Evolutionary conservation across 2,888 invertebrate genomes (phyloP), one percentile per base, ranked within the genome.

Genomic region (Helicoverpa assulta): DNA sequence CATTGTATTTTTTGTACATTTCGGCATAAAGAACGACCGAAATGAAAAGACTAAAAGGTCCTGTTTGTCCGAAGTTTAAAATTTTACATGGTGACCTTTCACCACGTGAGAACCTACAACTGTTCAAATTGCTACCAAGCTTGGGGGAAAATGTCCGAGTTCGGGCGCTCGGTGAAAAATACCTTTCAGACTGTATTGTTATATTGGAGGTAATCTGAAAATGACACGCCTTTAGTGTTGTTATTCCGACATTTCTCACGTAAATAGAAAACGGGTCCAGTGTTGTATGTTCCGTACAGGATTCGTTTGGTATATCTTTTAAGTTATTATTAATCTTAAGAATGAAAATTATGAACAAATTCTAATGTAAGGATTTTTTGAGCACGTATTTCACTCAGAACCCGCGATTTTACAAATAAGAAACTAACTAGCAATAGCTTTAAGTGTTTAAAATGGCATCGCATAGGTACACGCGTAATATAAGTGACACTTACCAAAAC

Each of bases 391-490:
- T 79, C 90, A 93, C 94, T 94, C 94, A 93, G 90, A 91, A 90
- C 89, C 87, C 84, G 86, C 70, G 78, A 66, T 67, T 58, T 79
- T 81, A 72, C 73, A 68, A 75, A 85, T 84, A 87, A 83, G 79
- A 78, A 82, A 83, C 60, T 69, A 75, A 73, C 58, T 90, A 89
- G 88, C 82, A 84, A 91, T 94, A 95, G 95, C 95, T 95, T 95
- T 95, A 95, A 95, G 94, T 95, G 95, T 95, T 93, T 88, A 88
- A 88, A 89, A 89, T 90, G 86, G 88, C 89, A 91, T 89, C 85
- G 90, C 92, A 89, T 92, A 91, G 88, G 92, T 89, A 93, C 91
- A 94, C 91, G 88, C 88, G 87, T 86, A 88, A 88, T 86, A 80
- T 86, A 85, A 86, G 85, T 87, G 66, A 91, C 88, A 89, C 88